Base-by-base conservation (phyloP, 2,113 vertebrate species). In the Microcebus jonahi region DNA sequence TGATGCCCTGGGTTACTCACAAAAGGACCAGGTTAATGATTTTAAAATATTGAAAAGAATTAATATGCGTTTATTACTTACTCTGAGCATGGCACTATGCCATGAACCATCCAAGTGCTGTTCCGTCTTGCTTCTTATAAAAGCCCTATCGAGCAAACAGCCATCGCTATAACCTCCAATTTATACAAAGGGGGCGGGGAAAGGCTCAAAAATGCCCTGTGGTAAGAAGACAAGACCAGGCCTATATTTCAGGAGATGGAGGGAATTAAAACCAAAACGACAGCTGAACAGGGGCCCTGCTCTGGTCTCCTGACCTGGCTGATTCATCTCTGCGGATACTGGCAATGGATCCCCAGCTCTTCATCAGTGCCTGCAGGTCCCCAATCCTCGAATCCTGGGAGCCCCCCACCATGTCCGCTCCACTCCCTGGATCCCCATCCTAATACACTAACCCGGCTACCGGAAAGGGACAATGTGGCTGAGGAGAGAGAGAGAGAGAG, bases 401-500 rank as follows among this genome's bases (percentile, higher is more conserved):
- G 39, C 2, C 48, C 1, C 1, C 48, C 14, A 8, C 15, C 11
- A 5, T 42, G 13, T 65, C 50, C 39, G 18, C 7, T 4, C 18
- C 15, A 5, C 13, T 48, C 3, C 23, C 18, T 34, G 2, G 29
- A 63, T 45, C 27, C 7, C 36, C n/a, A 55, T 34, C 8, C 27
- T 17, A 23, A 50, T 45, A 2, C 23, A 20, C 21, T 12, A 8
- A 14, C 34, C 31, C 53, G 31, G 20, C 13, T n/a, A 83, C 48
- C 31, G 17, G 8, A 90, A 90, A 95, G 45, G 0, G 0, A 67
- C 7, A 55, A 50, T 63, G 75, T 75, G 88, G 79, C 48, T 21
- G 57, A 89, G 63, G 77, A 97, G 68, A 90, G 57, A 97, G 83
- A 68, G 83, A 68, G 4, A 83, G 12, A 42, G 39, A 42, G 39